phyloP scores from a whole-genome alignment of 2,113 vertebrate genomes.

The Dolichallabes microphthalmus region DNA sequence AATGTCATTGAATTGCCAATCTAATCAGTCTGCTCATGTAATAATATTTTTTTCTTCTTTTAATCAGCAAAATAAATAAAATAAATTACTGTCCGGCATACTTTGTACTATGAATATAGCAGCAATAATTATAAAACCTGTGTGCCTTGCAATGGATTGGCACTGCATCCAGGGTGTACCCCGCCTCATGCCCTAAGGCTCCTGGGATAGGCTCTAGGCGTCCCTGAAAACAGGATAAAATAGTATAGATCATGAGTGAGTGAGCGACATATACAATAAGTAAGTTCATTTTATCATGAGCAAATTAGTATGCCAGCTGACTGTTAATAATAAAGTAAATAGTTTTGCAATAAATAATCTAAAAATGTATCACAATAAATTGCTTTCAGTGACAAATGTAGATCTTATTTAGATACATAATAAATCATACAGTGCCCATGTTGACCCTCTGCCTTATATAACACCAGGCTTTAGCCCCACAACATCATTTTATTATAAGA shows the following conservation, averaged over 20 bases:
- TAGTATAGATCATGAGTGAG: too few species aligned
- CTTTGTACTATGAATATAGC: background rate
- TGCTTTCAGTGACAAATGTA: background rate
- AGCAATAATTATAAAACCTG: background rate
- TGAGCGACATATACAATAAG: background rate
- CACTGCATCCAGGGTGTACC: too few species aligned
- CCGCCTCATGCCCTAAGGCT: too few species aligned
- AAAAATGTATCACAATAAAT: background rate
- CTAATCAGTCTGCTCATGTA: background rate
- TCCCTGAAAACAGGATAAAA: too few species aligned
- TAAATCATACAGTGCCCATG: background rate
- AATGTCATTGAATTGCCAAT: background rate
- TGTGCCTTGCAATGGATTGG: too few species aligned
- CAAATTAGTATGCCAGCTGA: background rate
- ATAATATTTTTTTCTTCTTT: background rate
- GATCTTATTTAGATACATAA: background rate
- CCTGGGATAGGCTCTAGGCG: too few species aligned
- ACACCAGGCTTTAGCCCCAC: background rate
- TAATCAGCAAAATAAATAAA: background rate
- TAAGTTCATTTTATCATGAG: background rate
- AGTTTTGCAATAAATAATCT: background rate
- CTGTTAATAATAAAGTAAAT: too few species aligned
- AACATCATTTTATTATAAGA: background rate
- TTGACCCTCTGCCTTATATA: background rate
- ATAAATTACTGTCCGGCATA: background rate